These are phyloP conservation scores for Fulmarus glacialis DNA, from an alignment of 2,113 vertebrate species.

Conservation along the genomic window DNA sequence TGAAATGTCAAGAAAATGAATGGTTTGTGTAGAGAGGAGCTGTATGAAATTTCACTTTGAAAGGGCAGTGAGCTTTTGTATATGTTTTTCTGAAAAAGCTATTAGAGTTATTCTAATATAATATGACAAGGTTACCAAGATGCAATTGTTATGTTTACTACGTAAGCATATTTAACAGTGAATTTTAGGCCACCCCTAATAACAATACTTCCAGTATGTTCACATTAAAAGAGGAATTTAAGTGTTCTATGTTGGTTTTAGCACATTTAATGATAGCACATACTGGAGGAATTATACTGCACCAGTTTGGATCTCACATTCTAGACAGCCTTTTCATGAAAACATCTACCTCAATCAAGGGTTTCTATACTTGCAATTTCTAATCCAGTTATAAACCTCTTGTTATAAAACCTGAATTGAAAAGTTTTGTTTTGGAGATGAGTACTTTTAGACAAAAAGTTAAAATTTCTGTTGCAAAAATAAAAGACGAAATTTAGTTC, in stretches of 20 bases:
- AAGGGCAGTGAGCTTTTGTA: neutral
- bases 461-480: neutral
- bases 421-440: neutral
- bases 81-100: neutral
- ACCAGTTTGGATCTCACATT: neutral
- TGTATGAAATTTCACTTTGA: neutral
- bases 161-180: neutral
- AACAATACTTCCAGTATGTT: neutral
- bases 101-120: neutral
- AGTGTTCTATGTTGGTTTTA: neutral
- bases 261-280: neutral
- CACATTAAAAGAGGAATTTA: neutral
- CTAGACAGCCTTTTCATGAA: neutral
- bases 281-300: neutral
- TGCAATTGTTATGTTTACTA: neutral
- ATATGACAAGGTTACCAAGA: neutral
- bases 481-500: neutral
- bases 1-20: neutral
- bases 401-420: neutral
- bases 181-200: neutral
- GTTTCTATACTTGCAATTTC: neutral
- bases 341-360: neutral
- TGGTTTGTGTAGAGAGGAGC: neutral
- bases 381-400: neutral
- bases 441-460: neutral